Base-by-base conservation (phyloP, 2,113 vertebrate genomes). In the Steatornis caripensis region DNA sequence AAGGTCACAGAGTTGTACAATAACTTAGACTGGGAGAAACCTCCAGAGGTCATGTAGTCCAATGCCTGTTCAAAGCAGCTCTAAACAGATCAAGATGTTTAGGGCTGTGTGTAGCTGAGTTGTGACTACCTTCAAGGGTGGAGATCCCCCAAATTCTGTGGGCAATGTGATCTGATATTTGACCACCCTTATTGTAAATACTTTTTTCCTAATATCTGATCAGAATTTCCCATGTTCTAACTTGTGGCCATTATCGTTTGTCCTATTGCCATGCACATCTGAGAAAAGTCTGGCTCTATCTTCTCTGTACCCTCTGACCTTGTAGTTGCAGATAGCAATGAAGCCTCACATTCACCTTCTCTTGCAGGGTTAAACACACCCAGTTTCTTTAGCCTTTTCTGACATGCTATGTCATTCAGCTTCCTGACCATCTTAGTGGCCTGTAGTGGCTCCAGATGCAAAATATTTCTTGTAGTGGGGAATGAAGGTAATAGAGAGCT, bases 161-260 rank as follows among this genome's bases (percentile, higher is more conserved):
- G 29, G 12, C 18, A 57, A n/a, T 4, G 1, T 48, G 5, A 18
- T 55, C 41, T 0, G 0, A 7, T 57, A 48, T 29, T 39, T 65
- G 41, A 57, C 11, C 18, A 82, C 29, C 27, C 6, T 49, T n/a
- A 41, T 5, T 2, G n/a, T 58, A 58, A 69, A 39, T 39, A 3
- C 58, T 69, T 46, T 69, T 81, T 81, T 18, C 24, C 27, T 81
- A 61, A 51, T 60, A 41, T 15, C 30, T 51, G 20, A 84, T 61
- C 4, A 61, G 36, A 62, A 45, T 64, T 64, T 37, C 14, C 41
- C 14, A 26, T 15, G 16, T 45, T 72, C 32, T 16, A 62, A 20
- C 15, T 72, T 45, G 21, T 45, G 34, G 13, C 21, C 13, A 17
- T 54, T 45, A 30, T 4, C 5, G 1, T 74, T 55, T 75, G 22